Base-by-base conservation (phyloP, 2,888 invertebrate species). In the Hypsopygia costalis region DNA sequence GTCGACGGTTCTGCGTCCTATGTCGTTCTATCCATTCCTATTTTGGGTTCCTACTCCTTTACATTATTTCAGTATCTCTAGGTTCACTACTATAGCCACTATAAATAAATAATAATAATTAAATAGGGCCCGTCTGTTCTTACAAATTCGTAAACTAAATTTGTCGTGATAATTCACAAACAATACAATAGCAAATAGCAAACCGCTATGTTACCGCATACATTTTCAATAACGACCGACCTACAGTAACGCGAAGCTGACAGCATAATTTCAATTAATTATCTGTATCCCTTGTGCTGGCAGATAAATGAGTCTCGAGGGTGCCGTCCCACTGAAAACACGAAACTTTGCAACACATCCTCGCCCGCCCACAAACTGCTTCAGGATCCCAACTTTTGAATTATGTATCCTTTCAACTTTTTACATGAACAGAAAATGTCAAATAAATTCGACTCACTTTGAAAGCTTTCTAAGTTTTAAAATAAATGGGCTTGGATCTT, bases 201-300 rank as follows among this genome's bases (percentile, higher is more conserved):
- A n/a, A 58, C 41, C 59, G 56, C 59, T 55, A 50, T 54, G 52
- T 51, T 20, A 30, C n/a, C 33, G 28, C 6, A 11, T 9, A 29
- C 9, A 38, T 25, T 33, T 33, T 33, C 32, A 38, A 38, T 52
- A 51, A 54, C 16, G n/a, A 25, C 25, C 48, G 54, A 58, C 56
- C 50, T 55, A 51, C 56, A 57, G 62, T 62, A 66, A 62, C 57
- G 49, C 61, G 57, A 68, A 58, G 55, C 54, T 74, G 75, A 69
- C 73, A 68, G 70, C 59, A 62, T 72, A 73, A 76, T 77, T 77
- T 77, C 68, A 82, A 82, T 83, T 82, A 82, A 80, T 81, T 79
- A 80, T 76, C 65, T 69, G 67, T 69, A 69, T 69, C 69, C 61
- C 69, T 64, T 61, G 64, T 55, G 70, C 44, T 68, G 69, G 68